Evolutionary conservation across 2,797 vertebrate genomes (phyloP).

Genomic region (Acanthornis magna): DNA sequence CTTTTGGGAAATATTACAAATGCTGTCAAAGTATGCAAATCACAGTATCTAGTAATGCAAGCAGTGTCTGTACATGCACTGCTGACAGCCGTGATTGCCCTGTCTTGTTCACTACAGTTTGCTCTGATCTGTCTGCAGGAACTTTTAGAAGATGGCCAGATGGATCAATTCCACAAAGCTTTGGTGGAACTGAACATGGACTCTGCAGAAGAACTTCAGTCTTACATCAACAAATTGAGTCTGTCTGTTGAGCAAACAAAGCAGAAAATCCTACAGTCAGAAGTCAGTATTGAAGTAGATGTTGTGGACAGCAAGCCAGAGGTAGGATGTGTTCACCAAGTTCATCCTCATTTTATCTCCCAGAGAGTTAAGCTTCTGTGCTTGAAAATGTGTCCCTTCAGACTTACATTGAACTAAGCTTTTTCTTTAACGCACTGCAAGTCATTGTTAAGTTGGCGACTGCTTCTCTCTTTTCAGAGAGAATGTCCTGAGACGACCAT

Average conservation of each 20-base stretch:
- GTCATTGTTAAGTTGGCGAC: neutral
- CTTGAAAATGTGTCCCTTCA: neutral
- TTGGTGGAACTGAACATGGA: constrained; percentile 97
- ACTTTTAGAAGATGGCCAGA: constrained; percentile 88
- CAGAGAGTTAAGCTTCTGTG: neutral
- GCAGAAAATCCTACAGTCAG: constrained; percentile 84
- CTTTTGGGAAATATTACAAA: neutral
- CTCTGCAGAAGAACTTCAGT: constrained; percentile 94
- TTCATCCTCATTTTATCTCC: neutral
- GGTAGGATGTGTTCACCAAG: constrained; percentile 66
- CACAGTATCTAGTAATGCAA: neutral
- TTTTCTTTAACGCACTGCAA: neutral
- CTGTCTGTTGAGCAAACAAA: constrained; percentile 86
- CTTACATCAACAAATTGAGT: constrained; percentile 92
- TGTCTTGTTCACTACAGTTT: neutral
- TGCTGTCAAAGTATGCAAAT: neutral
- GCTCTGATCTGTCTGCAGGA: constrained; percentile 77
- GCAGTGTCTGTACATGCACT: rapidly evolving
- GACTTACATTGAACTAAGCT: neutral
- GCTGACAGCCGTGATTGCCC: neutral
- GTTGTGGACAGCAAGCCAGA: constrained; percentile 85
- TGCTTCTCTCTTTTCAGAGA: neutral
- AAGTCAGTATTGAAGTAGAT: constrained; percentile 79
- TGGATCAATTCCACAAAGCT: constrained; percentile 93
- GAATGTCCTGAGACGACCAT: neutral